A percentile compares a stretch with the other conserved stretches of the same genome.
Evolutionary conservation across 1,140 invertebrate genomes (phyloP).

Genomic region (Pentalonia nigronervosa): DNA sequence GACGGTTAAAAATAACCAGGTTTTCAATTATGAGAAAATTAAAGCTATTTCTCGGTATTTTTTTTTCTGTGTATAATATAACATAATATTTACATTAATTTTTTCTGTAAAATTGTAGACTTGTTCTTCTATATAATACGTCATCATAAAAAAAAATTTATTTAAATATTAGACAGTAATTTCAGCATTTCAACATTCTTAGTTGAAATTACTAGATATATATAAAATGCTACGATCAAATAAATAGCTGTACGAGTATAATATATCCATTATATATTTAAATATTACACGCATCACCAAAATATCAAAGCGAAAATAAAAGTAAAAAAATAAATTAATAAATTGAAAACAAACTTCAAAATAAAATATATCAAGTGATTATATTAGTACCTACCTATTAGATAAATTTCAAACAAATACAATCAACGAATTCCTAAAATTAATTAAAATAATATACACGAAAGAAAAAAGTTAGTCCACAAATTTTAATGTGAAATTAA

Average conservation of each 20-base stretch:
- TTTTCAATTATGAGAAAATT: background rate
- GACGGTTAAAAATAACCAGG: background rate
- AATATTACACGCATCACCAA: background rate
- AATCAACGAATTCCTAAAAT: background rate
- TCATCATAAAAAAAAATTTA: background rate
- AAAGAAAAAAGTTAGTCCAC: background rate
- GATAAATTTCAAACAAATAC: background rate
- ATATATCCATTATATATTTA: background rate
- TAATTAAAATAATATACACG: background rate
- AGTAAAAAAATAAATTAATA: background rate
- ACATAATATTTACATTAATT: background rate
- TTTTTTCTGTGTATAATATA: background rate
- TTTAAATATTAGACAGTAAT: background rate
- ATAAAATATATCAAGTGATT: background rate
- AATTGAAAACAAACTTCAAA: background rate
- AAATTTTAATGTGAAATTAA: background rate
- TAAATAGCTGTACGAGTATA: background rate
- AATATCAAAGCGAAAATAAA: background rate
- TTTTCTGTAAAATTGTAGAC: background rate
- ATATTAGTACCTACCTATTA: background rate
- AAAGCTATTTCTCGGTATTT: background rate
- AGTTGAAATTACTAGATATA: background rate
- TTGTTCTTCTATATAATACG: background rate
- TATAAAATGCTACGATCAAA: background rate
- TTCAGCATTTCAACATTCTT: background rate